Evolutionary conservation across 2,113 vertebrate genomes (phyloP).

Genomic region (Pandion haliaetus): DNA sequence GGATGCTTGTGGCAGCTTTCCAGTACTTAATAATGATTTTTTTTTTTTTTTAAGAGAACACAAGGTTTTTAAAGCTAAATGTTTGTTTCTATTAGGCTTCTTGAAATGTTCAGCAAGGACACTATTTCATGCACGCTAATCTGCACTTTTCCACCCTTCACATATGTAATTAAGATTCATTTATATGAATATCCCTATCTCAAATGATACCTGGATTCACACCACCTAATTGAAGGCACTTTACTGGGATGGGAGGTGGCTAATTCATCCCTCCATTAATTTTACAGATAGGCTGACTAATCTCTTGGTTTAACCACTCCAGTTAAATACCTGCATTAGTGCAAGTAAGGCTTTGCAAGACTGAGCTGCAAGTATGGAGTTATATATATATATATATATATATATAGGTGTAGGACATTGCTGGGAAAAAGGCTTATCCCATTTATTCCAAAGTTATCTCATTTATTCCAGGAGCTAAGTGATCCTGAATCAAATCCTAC

Average conservation of each 20-base stretch:
- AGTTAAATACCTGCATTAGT: not conserved
- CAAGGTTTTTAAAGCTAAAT: not conserved
- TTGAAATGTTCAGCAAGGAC: not conserved
- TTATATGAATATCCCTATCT: not conserved
- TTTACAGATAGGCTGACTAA: not conserved
- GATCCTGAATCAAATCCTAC: not conserved
- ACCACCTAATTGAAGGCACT: not conserved
- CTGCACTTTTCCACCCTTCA: not conserved
- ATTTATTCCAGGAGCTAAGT: not conserved
- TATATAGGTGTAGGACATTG: not conserved
- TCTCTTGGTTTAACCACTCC: not conserved
- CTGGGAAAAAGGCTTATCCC: not conserved
- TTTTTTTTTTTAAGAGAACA: not conserved
- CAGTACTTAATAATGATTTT: not conserved
- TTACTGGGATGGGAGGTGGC: not conserved
- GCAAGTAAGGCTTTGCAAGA: not conserved
- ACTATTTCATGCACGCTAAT: not conserved
- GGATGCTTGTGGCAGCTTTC: constrained; percentile 9
- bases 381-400: not conserved
- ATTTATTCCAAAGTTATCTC: not conserved
- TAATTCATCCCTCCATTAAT: not conserved
- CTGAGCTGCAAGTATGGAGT: not conserved
- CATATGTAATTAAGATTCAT: not conserved
- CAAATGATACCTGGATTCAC: not conserved
- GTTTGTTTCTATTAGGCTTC: not conserved